Evolutionary conservation across 2,113 vertebrate species (phyloP).

Genomic region (Edolisoma coerulescens): DNA sequence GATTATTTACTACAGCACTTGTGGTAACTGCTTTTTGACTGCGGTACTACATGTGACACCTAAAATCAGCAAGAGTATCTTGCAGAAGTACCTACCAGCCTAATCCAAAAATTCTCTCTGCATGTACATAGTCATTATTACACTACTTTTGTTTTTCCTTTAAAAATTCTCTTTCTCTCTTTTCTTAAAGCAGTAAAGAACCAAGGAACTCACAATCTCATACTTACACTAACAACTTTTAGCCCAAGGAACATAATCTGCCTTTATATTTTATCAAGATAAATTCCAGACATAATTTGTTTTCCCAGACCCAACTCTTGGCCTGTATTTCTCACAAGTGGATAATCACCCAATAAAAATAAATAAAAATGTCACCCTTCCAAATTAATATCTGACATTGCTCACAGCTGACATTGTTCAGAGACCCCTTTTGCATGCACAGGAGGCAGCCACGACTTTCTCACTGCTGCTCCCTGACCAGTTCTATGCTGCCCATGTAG

Average conservation of each 20-base stretch:
- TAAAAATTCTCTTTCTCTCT: neutral
- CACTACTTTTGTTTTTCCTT: neutral
- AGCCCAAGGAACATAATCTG: constrained; percentile 9
- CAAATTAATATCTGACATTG: neutral
- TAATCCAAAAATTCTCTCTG: neutral
- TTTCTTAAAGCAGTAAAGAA: neutral
- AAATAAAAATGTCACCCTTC: constrained; percentile 27
- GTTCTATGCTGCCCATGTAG: neutral
- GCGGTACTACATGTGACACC: neutral
- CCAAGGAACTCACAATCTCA: neutral
- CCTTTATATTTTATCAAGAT: constrained; percentile 42
- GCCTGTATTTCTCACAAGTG: neutral
- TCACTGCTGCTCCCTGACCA: neutral
- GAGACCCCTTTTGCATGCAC: neutral
- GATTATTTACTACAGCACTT: neutral
- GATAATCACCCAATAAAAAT: constrained; percentile 16
- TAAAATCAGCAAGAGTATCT: neutral
- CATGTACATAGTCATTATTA: neutral
- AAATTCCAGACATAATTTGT: constrained; percentile 33
- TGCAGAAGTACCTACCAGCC: neutral
- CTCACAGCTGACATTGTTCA: neutral
- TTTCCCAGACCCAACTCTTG: constrained; percentile 2
- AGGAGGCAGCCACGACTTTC: neutral
- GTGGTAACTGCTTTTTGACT: neutral
- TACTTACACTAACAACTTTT: neutral